Conservation (phyloP, 2,797 vertebrate species). For the Nannoperca australis region DNA sequence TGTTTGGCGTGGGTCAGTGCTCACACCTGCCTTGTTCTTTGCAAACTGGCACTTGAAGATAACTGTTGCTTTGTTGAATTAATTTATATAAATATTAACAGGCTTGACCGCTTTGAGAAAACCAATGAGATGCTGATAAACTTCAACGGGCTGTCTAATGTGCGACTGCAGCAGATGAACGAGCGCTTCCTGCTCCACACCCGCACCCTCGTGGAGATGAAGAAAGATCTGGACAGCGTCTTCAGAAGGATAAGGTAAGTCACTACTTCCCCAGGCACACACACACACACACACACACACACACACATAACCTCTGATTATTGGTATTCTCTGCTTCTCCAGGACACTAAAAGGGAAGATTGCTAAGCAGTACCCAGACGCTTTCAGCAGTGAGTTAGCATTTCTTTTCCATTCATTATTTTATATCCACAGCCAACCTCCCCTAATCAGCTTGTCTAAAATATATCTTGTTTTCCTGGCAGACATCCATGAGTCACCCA, state of each 20-base stretch:
- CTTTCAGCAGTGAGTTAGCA: constrained; percentile 93
- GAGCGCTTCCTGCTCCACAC: constrained; percentile 96
- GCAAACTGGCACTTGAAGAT: background rate
- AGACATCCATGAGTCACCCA: constrained; percentile 91
- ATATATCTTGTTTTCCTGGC: constrained; percentile 1
- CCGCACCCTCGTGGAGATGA: constrained; percentile 94
- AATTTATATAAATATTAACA: constrained; percentile 58
- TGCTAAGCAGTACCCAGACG: constrained; percentile 95
- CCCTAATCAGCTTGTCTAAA: background rate
- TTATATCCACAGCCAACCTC: background rate
- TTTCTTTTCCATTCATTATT: constrained; percentile 21
- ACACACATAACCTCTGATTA: background rate
- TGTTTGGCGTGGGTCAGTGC: background rate
- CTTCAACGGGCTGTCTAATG: constrained; percentile 94
- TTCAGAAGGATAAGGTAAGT: constrained; percentile 94
- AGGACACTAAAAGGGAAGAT: constrained; percentile 96
- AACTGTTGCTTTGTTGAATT: constrained; percentile 16
- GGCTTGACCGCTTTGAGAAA: constrained; percentile 98
- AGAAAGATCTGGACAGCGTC: constrained; percentile 95
- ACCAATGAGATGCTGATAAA: constrained; percentile 99
- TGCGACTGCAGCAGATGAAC: constrained; percentile 95
- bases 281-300: background rate
- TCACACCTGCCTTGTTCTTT: background rate
- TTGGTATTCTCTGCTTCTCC: constrained; percentile 27
- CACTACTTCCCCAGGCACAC: background rate